Evolutionary conservation across 2,113 vertebrate species (phyloP).

Genomic region (Seriola quinqueradiata): DNA sequence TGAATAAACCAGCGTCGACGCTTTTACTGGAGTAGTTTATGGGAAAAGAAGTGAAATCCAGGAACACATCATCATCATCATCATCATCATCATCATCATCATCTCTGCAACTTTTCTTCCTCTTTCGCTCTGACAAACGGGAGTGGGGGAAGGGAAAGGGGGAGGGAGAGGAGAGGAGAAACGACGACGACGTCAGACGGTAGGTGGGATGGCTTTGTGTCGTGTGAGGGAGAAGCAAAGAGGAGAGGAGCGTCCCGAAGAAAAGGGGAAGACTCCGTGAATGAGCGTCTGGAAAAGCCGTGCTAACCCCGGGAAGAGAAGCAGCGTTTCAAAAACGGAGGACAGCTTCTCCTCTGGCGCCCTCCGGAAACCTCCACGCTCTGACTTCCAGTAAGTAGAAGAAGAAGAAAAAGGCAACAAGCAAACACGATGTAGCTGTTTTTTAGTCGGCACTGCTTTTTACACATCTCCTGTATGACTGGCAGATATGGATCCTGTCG

Average conservation of each 20-base stretch:
- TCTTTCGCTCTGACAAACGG: neutral
- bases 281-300: slow-evolving; percentile 40
- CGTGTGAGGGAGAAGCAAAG: slow-evolving; percentile 14
- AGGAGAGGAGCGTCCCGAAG: slow-evolving; percentile 36
- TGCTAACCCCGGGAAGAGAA: slow-evolving; percentile 10
- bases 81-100: slow-evolving; percentile 2
- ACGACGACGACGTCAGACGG: slow-evolving; percentile 58
- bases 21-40: neutral
- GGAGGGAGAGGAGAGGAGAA: slow-evolving; percentile 25
- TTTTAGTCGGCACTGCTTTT: neutral
- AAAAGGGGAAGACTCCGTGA: slow-evolving; percentile 45
- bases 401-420: neutral
- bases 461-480: neutral
- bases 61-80: slow-evolving; percentile 7
- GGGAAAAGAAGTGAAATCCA: neutral
- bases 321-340: slow-evolving; percentile 15
- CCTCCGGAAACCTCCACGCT: neutral
- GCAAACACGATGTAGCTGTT: neutral
- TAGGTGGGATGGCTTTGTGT: slow-evolving; percentile 52
- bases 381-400: slow-evolving; percentile 57
- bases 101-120: slow-evolving; percentile 25
- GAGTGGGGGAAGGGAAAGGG: slow-evolving; percentile 53
- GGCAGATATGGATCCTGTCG: neutral
- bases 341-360: slow-evolving; percentile 1
- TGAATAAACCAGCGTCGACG: neutral